Evolutionary conservation across 2,888 invertebrate genomes (phyloP), one percentile per base, ranked within the genome.

Genomic region (Fragum sueziense): DNA sequence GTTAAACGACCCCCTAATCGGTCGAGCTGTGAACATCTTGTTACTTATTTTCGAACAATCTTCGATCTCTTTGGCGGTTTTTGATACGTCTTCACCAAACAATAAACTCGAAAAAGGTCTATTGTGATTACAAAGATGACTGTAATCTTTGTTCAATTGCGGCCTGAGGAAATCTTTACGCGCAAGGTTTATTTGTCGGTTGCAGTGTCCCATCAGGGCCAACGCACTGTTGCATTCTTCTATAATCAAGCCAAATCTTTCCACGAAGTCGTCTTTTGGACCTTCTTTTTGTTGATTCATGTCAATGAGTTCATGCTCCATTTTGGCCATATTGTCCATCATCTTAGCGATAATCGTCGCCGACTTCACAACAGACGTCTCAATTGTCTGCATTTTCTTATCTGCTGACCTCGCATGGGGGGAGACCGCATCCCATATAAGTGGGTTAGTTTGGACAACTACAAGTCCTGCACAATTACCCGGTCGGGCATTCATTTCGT

Each of bases 321-420:
- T 52, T 51, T 54, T 41, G n/a, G 68, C 75, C 78, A 75, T 69
- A 51, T 69, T 65, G 41, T 80, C 51, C 0, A 80, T 69, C n/a
- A 70, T 62, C 61, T 84, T 84, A 7, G 65, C 27, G 22, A 84
- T 37, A 31, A 84, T 57, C 9, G 79, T 79, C 22, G 79, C 74
- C 25, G 54, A 73, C 67, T 79, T 78, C 0, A 81, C 73, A 14
- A 81, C 52, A 11, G 78, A 71, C 2, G 33, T 65, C 61, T 77
- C 76, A n/a, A 74, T 70, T n/a, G 51, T 57, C 52, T 75, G 72
- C 61, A 79, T 59, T 78, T 78, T 79, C 41, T 52, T 61, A 51
- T 79, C 74, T 65, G 34, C 47, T n/a, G 69, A 76, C 17, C 72
- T 20, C 3, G 74, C 73, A 2, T 9, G 29, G 9, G 68, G 71